Conservation (phyloP, 2,888 invertebrate species). For the Pteria penguin region DNA sequence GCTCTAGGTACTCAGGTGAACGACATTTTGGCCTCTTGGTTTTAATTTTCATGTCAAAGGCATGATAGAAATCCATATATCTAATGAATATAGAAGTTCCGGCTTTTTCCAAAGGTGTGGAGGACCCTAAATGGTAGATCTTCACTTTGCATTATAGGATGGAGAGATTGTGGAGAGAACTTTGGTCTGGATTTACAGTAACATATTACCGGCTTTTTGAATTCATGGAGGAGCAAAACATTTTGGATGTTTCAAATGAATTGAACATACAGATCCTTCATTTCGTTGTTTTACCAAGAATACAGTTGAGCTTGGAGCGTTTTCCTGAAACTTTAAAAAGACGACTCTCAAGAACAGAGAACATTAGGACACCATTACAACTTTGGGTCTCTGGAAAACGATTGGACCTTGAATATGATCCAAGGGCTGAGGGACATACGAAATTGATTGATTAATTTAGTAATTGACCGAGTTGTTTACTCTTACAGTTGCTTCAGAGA, state of each 20-base stretch:
- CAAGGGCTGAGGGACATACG: not conserved
- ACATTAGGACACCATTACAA: conserved; percentile 29
- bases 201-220: no score
- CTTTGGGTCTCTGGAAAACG: conserved; percentile 33
- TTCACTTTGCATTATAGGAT: no score
- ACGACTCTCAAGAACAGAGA: conserved; percentile 28
- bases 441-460: conserved; percentile 8
- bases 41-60: no score
- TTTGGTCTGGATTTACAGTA: no score
- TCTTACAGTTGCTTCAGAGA: no score
- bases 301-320: conserved; percentile 35
- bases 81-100: no score
- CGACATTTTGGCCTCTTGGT: no score
- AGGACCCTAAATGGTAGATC: no score
- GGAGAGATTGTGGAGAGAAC: no score
- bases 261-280: conserved; percentile 32
- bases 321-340: conserved; percentile 31
- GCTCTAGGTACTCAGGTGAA: no score
- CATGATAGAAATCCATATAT: no score
- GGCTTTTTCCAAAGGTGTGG: no score
- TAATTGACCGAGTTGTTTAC: conserved; percentile 7
- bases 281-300: conserved; percentile 27
- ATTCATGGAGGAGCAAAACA: not conserved
- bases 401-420: not conserved
- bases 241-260: conserved; percentile 15